phyloP scores from a whole-genome alignment of 2,888 invertebrate species.

The Thalpophila matura region DNA sequence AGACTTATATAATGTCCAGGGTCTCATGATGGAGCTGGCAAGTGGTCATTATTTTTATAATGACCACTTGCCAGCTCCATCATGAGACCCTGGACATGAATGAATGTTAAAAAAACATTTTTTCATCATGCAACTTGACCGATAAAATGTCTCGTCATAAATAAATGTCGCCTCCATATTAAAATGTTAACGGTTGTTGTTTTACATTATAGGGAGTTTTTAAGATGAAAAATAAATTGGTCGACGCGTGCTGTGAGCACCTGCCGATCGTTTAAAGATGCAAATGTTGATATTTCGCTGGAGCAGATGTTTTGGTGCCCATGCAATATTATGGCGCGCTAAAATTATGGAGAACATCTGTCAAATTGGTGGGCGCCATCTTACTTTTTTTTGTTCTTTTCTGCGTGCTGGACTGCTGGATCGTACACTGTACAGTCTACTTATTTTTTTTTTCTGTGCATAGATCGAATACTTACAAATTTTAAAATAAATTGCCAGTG shows the following conservation, averaged over 20 bases:
- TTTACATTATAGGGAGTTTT: neutral
- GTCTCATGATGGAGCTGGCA: too few relatives aligned
- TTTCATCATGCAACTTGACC: too few relatives aligned
- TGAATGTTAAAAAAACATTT: too few relatives aligned
- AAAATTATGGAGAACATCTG: constrained; percentile 56
- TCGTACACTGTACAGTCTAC: neutral
- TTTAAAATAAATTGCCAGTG: too few relatives aligned
- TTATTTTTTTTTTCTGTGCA: neutral
- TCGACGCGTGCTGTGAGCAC: constrained; percentile 61
- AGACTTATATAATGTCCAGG: too few relatives aligned
- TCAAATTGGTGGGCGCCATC: constrained; percentile 56
- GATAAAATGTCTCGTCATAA: constrained; percentile 4
- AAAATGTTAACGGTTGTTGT: neutral
- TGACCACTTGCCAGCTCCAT: too few relatives aligned
- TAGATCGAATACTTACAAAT: too few relatives aligned
- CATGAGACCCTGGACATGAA: too few relatives aligned
- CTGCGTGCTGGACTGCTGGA: neutral
- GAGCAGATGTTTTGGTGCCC: constrained; percentile 66
- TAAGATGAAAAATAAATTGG: constrained; percentile 27
- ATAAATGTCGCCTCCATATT: neutral
- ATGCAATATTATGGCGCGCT: constrained; percentile 36
- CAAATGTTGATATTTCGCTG: constrained; percentile 62
- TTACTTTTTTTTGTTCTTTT: constrained; percentile 23
- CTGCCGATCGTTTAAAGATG: constrained; percentile 63
- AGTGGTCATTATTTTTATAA: too few relatives aligned